Evolutionary conservation across 2,797 vertebrate species (phyloP).

Genomic region (Hybognathus amarus): DNA sequence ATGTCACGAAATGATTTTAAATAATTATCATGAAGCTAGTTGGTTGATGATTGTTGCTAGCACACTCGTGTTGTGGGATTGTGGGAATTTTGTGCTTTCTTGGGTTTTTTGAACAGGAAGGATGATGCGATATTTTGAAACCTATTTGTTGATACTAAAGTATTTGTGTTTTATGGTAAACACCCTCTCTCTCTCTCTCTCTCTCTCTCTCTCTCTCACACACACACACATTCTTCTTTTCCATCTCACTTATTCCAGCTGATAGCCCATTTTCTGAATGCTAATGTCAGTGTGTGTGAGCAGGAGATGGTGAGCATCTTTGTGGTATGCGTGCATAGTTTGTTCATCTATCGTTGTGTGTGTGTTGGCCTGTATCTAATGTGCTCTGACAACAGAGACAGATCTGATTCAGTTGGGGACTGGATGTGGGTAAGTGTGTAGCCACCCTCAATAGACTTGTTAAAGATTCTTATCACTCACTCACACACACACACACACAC

Average conservation of each 20-base stretch:
- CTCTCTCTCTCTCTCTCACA: neutral
- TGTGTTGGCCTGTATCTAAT: conserved; percentile 92
- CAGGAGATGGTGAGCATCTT: conserved; percentile 15
- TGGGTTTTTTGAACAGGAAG: conserved; percentile 1
- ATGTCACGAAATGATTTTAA: conserved; percentile 21
- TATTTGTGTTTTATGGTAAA: conserved; percentile 5
- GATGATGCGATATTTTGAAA: neutral
- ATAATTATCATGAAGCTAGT: neutral
- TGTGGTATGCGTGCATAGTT: conserved; percentile 43
- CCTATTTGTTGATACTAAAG: neutral
- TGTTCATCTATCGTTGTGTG: conserved; percentile 26
- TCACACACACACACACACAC: conserved; percentile 62
- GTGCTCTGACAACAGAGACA: conserved; percentile 98
- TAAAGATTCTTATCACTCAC: conserved; percentile 91
- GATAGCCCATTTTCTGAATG: conserved; percentile 99
- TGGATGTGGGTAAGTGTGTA: conserved; percentile 97
- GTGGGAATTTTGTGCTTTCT: neutral
- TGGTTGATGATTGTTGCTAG: conserved; percentile 23
- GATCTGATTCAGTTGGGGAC: conserved; percentile 96
- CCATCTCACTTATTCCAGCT: conserved; percentile 88
- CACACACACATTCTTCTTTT: neutral
- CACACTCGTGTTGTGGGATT: conserved; percentile 15
- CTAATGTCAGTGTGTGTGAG: conserved; percentile 81
- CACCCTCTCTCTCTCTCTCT: neutral
- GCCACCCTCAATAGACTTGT: conserved; percentile 93